Evolutionary conservation across 92 coral and sea anemone species (phyloP), one percentile per base, ranked within the genome.

Genomic region (Zoanthus sansibaricus): DNA sequence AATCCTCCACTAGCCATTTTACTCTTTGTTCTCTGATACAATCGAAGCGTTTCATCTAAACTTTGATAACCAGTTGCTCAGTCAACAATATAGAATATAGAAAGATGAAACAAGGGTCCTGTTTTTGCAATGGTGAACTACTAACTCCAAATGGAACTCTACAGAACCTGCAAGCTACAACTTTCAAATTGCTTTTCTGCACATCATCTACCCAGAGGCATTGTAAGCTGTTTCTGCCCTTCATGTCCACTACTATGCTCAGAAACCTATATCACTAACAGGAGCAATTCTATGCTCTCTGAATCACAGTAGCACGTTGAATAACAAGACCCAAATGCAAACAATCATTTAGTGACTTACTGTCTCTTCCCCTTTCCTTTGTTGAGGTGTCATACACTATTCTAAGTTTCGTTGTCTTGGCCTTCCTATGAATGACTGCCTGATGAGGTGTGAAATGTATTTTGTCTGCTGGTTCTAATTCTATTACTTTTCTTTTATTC

Each of bases 61-160:
- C 69, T 37, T 31, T 76, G 45, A n/a, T n/a, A 5, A 70, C 93
- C 20, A 86, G 90, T 58, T 9, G 91, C 89, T 51, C 88, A 77
- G 80, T 92, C 92, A n/a, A 62, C 86, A 16, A 92, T 86, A 14
- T 92, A 92, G 14, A 92, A 74, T 1, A n/a, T n/a, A n/a, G 77
- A 9, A 18, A 44, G 17, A 89, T 90, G 79, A 91, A 91, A 37
- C 71, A 46, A 15, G 87, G 89, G 13, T 91, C 94, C 32, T 31
- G 56, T n/a, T 71, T 78, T n/a, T 45, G 58, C 67, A 87, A 92
- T 9, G 93, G 95, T n/a, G n/a, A n/a, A 48, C 88, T 83, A 20
- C 82, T 61, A 61, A 77, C 90, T 37, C 95, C 93, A 58, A 93
- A 93, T 5, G 88, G 79, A 52, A 93, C 91, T 31, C 90, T 83